A percentile compares a stretch with the other conserved stretches of the same genome.
phyloP scores from a whole-genome alignment of 2,113 vertebrate genomes.

The Rhinoptilus africanus region DNA sequence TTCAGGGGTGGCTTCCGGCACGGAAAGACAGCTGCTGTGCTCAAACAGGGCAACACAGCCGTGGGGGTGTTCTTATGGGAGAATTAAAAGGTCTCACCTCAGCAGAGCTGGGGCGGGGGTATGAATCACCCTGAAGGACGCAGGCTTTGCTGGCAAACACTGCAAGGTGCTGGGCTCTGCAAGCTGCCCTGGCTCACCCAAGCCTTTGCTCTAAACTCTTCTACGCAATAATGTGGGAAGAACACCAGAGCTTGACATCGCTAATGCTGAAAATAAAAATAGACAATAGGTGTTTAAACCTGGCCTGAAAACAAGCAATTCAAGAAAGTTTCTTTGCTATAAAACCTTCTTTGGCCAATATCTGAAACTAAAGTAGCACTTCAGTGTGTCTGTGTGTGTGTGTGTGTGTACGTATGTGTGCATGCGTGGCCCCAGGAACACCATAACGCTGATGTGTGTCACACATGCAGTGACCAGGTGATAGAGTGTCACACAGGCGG shows the following conservation, averaged over 20 bases:
- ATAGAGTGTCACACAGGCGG: rapidly evolving
- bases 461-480: rapidly evolving
- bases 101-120: neutral
- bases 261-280: neutral
- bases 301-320: neutral
- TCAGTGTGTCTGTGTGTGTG: neutral
- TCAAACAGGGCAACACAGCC: too few species aligned
- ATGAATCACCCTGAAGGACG: neutral
- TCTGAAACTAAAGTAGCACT: neutral
- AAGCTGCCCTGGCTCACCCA: neutral
- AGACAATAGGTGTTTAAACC: neutral
- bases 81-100: neutral
- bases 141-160: neutral
- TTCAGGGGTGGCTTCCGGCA: neutral
- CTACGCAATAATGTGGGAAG: neutral
- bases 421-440: neutral
- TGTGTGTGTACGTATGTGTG: rapidly evolving
- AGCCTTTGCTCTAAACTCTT: neutral
- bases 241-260: neutral
- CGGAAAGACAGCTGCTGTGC: neutral
- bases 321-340: neutral
- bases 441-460: neutral
- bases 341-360: neutral
- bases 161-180: neutral
- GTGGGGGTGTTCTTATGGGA: neutral